Percentiles rank a stretch among this genome's conserved stretches.
These are phyloP conservation scores for Montipora capitata DNA, from an alignment of 92 coral and sea anemone genomes.

Conservation along the genomic window DNA sequence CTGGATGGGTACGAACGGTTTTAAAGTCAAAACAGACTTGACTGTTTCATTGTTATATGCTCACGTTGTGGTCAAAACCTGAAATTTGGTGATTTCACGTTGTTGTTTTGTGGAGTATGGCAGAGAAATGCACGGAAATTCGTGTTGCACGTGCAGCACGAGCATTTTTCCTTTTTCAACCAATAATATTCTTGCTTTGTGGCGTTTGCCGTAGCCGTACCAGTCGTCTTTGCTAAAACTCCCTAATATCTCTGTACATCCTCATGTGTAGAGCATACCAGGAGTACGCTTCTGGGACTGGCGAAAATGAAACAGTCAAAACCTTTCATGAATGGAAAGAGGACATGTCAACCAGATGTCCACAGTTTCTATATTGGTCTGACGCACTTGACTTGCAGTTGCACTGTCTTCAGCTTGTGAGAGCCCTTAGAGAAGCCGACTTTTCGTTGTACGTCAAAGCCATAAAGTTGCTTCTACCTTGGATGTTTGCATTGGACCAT, in stretches of 20 bases:
- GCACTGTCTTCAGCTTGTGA: slow-evolving; percentile 52
- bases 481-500: slow-evolving; percentile 65
- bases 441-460: slow-evolving; percentile 42
- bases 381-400: slow-evolving; percentile 28
- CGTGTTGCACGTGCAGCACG: too few relatives aligned
- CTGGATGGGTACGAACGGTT: slow-evolving; percentile 55
- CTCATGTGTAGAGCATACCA: slow-evolving; percentile 42
- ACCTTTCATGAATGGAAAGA: slow-evolving; percentile 46
- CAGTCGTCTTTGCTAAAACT: too few relatives aligned
- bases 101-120: too few relatives aligned
- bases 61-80: too few relatives aligned
- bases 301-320: slow-evolving; percentile 35
- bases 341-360: slow-evolving; percentile 17
- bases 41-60: too few relatives aligned
- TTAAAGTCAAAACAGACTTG: slow-evolving; percentile 34
- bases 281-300: slow-evolving; percentile 2
- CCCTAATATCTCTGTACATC: slow-evolving; percentile 31
- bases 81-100: too few relatives aligned
- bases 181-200: too few relatives aligned
- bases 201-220: too few relatives aligned
- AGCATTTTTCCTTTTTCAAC: too few relatives aligned
- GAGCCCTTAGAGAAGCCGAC: slow-evolving; percentile 48
- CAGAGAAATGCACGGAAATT: too few relatives aligned
- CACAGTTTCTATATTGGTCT: slow-evolving; percentile 50
- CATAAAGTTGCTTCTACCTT: slow-evolving; percentile 33